Conservation (phyloP, 2,113 vertebrate species). For the Orthonyx spaldingii region DNA sequence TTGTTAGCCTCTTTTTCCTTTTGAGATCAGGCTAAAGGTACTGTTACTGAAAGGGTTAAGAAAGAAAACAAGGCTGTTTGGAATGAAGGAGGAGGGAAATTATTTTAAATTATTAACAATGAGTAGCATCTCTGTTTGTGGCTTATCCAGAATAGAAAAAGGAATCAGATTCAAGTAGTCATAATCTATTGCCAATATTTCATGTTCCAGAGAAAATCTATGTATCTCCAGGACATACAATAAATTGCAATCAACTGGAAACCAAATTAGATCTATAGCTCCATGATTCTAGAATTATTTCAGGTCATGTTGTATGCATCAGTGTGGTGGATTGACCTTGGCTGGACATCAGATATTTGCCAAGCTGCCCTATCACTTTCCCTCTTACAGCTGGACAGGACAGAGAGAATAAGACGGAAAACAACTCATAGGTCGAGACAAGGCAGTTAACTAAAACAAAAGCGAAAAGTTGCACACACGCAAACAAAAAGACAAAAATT, state of each 20-base stretch:
- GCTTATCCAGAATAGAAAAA: not conserved
- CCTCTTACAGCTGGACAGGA: not conserved
- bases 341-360: not conserved
- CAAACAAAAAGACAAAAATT: not conserved
- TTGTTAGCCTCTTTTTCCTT: not conserved
- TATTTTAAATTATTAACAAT: slow-evolving; percentile 8
- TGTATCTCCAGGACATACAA: not conserved
- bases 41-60: not conserved
- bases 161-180: not conserved
- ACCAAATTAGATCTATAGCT: not conserved
- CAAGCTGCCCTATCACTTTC: not conserved
- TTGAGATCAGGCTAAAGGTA: not conserved
- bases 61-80: not conserved
- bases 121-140: not conserved
- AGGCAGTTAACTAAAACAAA: not conserved
- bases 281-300: not conserved
- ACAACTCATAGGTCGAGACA: not conserved
- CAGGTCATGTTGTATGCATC: not conserved
- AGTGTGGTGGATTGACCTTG: not conserved
- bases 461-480: fast-evolving
- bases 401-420: not conserved
- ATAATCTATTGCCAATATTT: not conserved
- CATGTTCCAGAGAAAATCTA: not conserved
- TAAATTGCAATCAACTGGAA: not conserved
- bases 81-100: not conserved